Conservation (phyloP, 2,797 vertebrate genomes). For the Hyperoplus lanceolatus region DNA sequence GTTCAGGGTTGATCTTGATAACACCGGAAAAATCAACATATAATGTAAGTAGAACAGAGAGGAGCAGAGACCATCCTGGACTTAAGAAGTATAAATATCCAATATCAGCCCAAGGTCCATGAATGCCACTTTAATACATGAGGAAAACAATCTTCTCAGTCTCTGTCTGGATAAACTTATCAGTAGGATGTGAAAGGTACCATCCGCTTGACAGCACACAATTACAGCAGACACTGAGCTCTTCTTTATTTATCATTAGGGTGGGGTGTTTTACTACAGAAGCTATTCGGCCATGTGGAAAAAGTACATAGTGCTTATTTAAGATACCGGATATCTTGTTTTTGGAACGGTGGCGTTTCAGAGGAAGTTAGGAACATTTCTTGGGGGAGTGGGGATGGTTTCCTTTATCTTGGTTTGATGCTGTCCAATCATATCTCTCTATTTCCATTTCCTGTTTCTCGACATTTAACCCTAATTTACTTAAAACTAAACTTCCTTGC, state of each 20-base stretch:
- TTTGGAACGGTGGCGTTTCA: slow-evolving; percentile 8
- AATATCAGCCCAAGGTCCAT: slow-evolving; percentile 7
- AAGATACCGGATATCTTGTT: slow-evolving; percentile 35
- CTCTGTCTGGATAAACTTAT: background rate
- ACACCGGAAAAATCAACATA: background rate
- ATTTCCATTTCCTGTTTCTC: background rate
- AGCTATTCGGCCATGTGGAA: background rate
- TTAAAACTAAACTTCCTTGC: background rate
- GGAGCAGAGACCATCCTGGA: background rate
- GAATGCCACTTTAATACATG: background rate
- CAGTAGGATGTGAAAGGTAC: background rate
- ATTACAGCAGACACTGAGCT: background rate
- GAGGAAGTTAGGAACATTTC: background rate
- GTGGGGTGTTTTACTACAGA: background rate
- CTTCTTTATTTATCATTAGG: background rate
- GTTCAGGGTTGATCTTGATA: background rate
- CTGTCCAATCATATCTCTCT: background rate
- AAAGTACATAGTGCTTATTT: background rate
- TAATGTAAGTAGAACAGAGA: background rate
- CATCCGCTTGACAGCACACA: background rate
- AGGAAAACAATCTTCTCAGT: slow-evolving; percentile 6
- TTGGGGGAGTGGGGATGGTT: background rate
- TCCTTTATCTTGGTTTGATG: background rate
- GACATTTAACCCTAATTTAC: slow-evolving; percentile 17
- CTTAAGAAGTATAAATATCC: background rate